phyloP scores from a whole-genome alignment of 2,797 vertebrate genomes.

The Chloroceryle amazona region DNA sequence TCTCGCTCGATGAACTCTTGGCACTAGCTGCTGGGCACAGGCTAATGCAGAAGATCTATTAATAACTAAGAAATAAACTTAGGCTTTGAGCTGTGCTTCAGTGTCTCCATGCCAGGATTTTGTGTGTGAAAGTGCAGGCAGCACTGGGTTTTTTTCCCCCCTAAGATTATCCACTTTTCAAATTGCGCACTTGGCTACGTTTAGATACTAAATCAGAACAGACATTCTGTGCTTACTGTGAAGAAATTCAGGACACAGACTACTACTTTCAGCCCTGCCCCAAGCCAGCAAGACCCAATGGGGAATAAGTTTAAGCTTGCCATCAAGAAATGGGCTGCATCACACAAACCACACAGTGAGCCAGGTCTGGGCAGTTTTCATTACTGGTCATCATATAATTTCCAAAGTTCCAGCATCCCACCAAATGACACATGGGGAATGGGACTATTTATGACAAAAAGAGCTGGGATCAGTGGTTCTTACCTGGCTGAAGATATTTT shows the following conservation, averaged over 20 bases:
- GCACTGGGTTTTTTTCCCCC: fast-evolving
- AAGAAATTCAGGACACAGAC: background rate
- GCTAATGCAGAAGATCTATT: background rate
- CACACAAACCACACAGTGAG: background rate
- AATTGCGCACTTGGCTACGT: background rate
- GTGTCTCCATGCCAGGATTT: background rate
- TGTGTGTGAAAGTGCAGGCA: background rate
- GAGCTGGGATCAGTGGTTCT: background rate
- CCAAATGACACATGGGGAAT: background rate
- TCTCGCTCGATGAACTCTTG: background rate
- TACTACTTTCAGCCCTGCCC: background rate
- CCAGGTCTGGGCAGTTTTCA: background rate
- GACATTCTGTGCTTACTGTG: background rate
- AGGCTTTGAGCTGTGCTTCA: background rate
- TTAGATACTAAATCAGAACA: background rate
- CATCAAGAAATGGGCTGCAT: background rate
- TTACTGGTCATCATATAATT: background rate
- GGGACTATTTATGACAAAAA: background rate
- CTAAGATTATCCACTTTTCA: background rate
- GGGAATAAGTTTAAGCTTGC: background rate
- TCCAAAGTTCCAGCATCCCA: background rate
- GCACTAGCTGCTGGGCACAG: background rate
- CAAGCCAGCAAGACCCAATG: background rate
- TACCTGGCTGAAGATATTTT: slow-evolving; percentile 57
- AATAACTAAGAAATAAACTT: background rate